Conservation (phyloP, 2,113 vertebrate genomes). For the Eleginops maclovinus region DNA sequence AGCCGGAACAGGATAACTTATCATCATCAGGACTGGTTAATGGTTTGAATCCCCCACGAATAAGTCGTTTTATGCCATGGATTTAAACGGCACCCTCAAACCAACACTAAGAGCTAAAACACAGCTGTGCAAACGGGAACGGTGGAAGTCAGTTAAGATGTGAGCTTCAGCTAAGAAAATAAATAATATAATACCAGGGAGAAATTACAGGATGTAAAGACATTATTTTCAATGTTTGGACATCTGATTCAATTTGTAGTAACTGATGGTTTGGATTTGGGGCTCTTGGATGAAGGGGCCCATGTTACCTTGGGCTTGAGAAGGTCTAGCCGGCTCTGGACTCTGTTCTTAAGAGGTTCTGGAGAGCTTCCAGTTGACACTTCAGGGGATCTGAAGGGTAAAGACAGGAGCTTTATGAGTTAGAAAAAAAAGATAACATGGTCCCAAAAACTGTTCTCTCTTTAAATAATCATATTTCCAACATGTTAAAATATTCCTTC, state of each 20-base stretch:
- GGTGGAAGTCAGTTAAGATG: conserved; percentile 74
- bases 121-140: conserved; percentile 78
- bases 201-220: conserved; percentile 80
- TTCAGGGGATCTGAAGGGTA: conserved; percentile 87
- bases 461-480: background rate
- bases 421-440: conserved; percentile 34
- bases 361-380: conserved; percentile 82
- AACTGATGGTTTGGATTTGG: conserved; percentile 64
- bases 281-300: conserved; percentile 48
- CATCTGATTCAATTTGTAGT: conserved; percentile 79
- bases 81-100: conserved; percentile 61
- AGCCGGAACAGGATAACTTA: conserved; percentile 28
- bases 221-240: conserved; percentile 77
- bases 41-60: conserved; percentile 54
- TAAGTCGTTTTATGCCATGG: conserved; percentile 48
- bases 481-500: conserved; percentile 17
- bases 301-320: conserved; percentile 87
- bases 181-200: conserved; percentile 78
- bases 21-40: conserved; percentile 46
- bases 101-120: conserved; percentile 66
- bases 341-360: conserved; percentile 86
- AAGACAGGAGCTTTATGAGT: conserved; percentile 49
- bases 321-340: conserved; percentile 82
- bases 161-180: conserved; percentile 75
- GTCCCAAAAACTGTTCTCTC: conserved; percentile 25